A percentile compares a stretch with the other conserved stretches of the same genome.
These are phyloP conservation scores for Microctonus brassicae DNA, from an alignment of 2,888 invertebrate species.

Conservation along the genomic window DNA sequence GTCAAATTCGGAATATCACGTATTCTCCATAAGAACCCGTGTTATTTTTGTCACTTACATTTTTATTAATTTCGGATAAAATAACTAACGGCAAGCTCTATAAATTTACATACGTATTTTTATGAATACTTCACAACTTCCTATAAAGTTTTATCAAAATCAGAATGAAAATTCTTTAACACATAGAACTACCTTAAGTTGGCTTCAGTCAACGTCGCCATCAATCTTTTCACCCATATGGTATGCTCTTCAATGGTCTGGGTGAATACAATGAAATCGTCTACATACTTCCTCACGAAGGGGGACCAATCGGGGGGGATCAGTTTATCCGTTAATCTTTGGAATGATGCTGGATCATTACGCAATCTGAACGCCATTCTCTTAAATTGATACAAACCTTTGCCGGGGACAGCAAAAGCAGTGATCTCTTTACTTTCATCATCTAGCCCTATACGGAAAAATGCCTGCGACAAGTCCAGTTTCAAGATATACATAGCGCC, in stretches of 20 bases:
- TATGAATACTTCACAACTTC: too few relatives aligned
- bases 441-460: not conserved
- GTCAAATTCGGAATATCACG: too few relatives aligned
- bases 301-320: slow-evolving; percentile 1
- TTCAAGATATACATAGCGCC: not conserved
- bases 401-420: slow-evolving; percentile 50
- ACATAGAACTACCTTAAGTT: too few relatives aligned
- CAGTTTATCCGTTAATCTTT: slow-evolving; percentile 14
- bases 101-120: too few relatives aligned
- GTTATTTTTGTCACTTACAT: too few relatives aligned
- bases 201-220: not conserved
- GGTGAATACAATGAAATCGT: too few relatives aligned
- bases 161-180: too few relatives aligned
- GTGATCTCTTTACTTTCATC: not conserved
- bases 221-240: not conserved
- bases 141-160: too few relatives aligned
- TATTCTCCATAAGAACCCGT: too few relatives aligned
- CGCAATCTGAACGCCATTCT: slow-evolving; percentile 37
- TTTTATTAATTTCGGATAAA: too few relatives aligned
- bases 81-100: too few relatives aligned
- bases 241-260: slow-evolving; percentile 25
- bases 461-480: slow-evolving; percentile 4
- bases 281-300: not conserved
- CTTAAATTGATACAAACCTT: slow-evolving; percentile 53
- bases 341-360: slow-evolving; percentile 12